These are phyloP conservation scores for Ormyrus rosae DNA, from an alignment of 2,888 invertebrate species.

Conservation along the genomic window DNA sequence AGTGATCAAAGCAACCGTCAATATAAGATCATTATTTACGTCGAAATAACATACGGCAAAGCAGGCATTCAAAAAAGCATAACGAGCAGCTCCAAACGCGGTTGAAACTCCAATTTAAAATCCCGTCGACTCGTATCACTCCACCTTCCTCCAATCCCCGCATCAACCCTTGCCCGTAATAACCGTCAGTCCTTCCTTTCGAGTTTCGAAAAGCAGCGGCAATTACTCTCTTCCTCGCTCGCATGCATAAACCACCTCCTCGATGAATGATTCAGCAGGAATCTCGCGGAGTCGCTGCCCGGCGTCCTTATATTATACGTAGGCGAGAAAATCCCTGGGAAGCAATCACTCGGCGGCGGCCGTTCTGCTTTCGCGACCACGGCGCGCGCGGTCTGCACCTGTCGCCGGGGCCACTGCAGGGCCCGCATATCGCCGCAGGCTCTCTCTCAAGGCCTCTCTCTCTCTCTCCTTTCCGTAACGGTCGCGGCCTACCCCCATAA, in stretches of 20 bases:
- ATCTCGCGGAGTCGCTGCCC: too few species aligned
- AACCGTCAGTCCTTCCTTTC: not conserved
- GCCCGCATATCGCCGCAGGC: conserved; percentile 7
- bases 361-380: conserved; percentile 34
- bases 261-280: too few species aligned
- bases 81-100: too few species aligned
- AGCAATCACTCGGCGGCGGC: conserved; percentile 37
- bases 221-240: not conserved
- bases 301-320: too few species aligned
- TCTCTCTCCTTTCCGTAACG: conserved; percentile 67
- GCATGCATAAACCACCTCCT: not conserved
- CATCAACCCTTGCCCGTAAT: not conserved
- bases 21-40: too few species aligned
- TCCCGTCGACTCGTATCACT: too few species aligned
- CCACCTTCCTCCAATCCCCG: too few species aligned
- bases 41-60: too few species aligned
- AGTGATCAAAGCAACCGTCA: too few species aligned
- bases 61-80: too few species aligned
- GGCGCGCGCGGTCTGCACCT: not conserved
- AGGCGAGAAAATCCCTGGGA: conserved; percentile 39
- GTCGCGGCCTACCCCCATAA: conserved; percentile 70
- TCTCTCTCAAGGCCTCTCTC: conserved; percentile 21
- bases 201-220: conserved; percentile 1
- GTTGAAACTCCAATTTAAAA: too few species aligned
- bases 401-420: not conserved